Base-by-base conservation (phyloP, 2,113 vertebrate genomes). In the Campylomormyrus tamandua region DNA sequence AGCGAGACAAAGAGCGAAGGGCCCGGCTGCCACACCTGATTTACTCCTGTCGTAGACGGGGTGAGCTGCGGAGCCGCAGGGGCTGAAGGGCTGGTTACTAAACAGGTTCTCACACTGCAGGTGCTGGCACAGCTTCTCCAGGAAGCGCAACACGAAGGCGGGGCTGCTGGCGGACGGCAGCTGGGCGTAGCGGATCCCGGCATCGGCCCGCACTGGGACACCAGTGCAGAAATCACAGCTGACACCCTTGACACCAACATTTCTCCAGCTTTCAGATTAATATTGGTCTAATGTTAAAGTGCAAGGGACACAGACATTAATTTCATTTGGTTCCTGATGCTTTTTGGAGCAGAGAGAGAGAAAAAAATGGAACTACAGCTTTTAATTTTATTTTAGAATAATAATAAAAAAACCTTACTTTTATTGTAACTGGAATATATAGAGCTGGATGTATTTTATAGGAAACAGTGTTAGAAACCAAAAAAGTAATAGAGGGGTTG, bases 11-110 rank as follows among this genome's bases (percentile, higher is more conserved):
- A 48, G 83, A 9, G 8, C 1, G 11, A 13, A n/a, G 21, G 49
- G 13, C 10, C 49, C 2, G n/a, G 46, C 27, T 10, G 6, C 21
- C 62, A 92, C 95, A 98, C 98, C 97, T 95, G 97, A 93, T 93
- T 97, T 97, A 93, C 89, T 96, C 92, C 96, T 94, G 50, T 97
- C 96, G 0, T 95, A 96, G 9, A 96, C 94, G 0, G 89, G 87
- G 91, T 95, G 90, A 56, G 92, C 95, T 92, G 91, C 93, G 45
- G 92, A 92, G 93, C 93, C 89, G 31, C 94, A 97, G 90, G 96
- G 96, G 92, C 96, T 98, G 95, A 99, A 99, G 84, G 98, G 98
- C 88, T 99, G 97, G 96, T 97, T 99, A 94, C 98, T 99, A 92
- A 99, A 98, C 93, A 99, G 96, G 92, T 97, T 98, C 95, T 98